Conservation (phyloP, 1,140 invertebrate species). For the Drosophila funebris region DNA sequence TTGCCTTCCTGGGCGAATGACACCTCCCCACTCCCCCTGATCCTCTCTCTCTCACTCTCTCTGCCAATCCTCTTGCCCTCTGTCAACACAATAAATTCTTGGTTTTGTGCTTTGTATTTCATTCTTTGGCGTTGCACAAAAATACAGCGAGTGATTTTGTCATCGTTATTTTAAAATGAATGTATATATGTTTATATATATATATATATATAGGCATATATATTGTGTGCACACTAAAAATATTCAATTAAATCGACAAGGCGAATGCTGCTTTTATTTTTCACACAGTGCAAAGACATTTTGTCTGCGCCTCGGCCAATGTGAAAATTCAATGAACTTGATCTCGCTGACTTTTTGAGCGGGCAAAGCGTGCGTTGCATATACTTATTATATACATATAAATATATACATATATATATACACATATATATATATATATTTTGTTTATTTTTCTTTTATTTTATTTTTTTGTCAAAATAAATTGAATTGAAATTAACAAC, state of each 20-base stretch:
- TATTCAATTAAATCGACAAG: constrained; percentile 72
- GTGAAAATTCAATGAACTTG: constrained; percentile 79
- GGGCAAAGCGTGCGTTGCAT: constrained; percentile 57
- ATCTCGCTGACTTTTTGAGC: constrained; percentile 51
- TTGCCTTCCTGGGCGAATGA: constrained; percentile 42
- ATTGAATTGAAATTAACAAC: constrained; percentile 59
- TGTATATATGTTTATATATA: constrained; percentile 40
- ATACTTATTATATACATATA: constrained; percentile 12
- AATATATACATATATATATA: not conserved
- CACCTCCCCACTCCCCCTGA: too few species aligned
- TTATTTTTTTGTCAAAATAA: constrained; percentile 26
- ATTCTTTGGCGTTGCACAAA: constrained; percentile 51
- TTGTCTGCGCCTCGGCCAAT: constrained; percentile 28
- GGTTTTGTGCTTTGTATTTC: constrained; percentile 28
- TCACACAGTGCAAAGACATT: constrained; percentile 55
- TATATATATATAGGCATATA: constrained; percentile 30
- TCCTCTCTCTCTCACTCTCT: too few species aligned
- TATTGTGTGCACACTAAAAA: constrained; percentile 47
- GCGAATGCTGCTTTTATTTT: constrained; percentile 30
- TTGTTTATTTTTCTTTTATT: not conserved
- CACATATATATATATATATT: not conserved
- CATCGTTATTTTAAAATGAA: constrained; percentile 83
- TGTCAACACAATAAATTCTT: not conserved
- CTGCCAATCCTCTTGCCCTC: not conserved
- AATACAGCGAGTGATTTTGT: constrained; percentile 66